Percentiles rank a stretch among this genome's conserved stretches.
These are phyloP conservation scores for Trypoxylus dichotomus DNA, from an alignment of 1,140 invertebrate species.

Conservation along the genomic window DNA sequence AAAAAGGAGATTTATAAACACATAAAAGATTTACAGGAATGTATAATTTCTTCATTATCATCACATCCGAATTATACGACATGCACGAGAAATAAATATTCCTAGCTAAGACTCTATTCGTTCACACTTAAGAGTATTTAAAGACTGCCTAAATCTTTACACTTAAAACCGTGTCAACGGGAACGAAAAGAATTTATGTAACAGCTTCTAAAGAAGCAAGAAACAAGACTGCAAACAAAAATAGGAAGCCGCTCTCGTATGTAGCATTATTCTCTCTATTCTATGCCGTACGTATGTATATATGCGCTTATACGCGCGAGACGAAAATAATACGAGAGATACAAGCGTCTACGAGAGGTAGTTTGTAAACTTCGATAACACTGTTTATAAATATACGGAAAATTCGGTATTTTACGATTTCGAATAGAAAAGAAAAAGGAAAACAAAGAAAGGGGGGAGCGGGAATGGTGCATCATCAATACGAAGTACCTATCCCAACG, in stretches of 20 bases:
- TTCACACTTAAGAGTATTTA: constrained; percentile 22
- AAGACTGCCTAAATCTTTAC: constrained; percentile 12
- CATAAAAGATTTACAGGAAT: constrained; percentile 23
- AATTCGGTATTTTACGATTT: constrained; percentile 2
- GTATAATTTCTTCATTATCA: constrained; percentile 26
- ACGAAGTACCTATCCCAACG: constrained; percentile 13
- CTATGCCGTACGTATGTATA: neutral
- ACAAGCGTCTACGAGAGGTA: neutral
- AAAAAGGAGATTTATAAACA: constrained; percentile 11
- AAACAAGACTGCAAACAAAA: constrained; percentile 13
- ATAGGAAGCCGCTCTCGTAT: neutral
- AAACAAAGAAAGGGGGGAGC: neutral
- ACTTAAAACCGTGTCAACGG: constrained; percentile 10
- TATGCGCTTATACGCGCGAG: neutral
- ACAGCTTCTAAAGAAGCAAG: constrained; percentile 13
- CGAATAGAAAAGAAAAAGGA: neutral
- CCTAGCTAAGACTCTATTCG: neutral
- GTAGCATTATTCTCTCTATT: neutral
- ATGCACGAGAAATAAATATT: constrained; percentile 13
- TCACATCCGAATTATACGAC: constrained; percentile 25
- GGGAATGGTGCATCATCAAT: neutral
- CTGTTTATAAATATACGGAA: neutral
- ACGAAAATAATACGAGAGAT: neutral
- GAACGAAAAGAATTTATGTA: constrained; percentile 8
- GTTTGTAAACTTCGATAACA: constrained; percentile 20